These are phyloP conservation scores for Magallana gigas DNA, from an alignment of 1,140 invertebrate species.

Conservation along the genomic window DNA sequence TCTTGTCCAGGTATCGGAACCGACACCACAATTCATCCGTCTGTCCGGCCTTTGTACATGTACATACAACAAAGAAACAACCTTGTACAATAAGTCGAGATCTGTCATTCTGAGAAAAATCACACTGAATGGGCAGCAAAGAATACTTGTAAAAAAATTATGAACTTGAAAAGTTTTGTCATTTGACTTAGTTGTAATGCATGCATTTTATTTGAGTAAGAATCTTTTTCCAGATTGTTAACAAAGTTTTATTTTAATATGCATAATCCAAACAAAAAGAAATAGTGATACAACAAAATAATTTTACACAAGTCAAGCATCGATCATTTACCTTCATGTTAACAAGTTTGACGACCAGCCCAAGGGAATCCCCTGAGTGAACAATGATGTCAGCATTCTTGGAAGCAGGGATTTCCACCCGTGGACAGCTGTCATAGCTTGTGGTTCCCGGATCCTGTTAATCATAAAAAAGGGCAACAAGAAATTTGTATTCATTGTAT, in stretches of 20 bases:
- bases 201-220: too few species aligned
- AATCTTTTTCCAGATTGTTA: too few species aligned
- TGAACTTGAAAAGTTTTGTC: too few species aligned
- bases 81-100: not conserved
- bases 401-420: conserved; percentile 63
- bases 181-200: too few species aligned
- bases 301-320: too few species aligned
- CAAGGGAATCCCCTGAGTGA: conserved; percentile 70
- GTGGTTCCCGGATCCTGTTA: not conserved
- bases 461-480: not conserved
- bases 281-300: too few species aligned
- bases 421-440: conserved; percentile 61
- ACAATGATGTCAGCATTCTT: conserved; percentile 71
- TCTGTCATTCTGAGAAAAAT: too few species aligned
- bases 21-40: conserved; percentile 67
- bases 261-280: too few species aligned
- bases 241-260: too few species aligned
- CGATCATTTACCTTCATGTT: conserved; percentile 62
- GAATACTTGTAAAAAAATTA: too few species aligned
- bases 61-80: not conserved
- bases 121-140: too few species aligned
- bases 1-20: conserved; percentile 66
- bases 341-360: conserved; percentile 66
- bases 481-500: too few species aligned
- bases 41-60: conserved; percentile 66